Percentiles rank a stretch among this genome's conserved stretches.
Conservation (phyloP, 1,140 invertebrate species). For the Latrodectus geometricus region DNA sequence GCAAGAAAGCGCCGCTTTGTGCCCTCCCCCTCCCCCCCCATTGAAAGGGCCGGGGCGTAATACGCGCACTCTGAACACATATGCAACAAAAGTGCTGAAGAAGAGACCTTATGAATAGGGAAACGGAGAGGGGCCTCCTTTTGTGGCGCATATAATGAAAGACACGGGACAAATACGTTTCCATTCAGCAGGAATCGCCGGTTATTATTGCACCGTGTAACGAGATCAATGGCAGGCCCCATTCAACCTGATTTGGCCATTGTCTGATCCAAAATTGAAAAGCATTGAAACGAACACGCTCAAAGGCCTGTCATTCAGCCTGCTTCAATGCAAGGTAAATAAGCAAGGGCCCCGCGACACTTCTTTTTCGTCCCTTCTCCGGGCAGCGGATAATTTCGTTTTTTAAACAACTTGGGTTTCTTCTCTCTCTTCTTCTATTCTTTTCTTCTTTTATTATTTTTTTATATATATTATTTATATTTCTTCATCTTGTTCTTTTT, state of each 20-base stretch:
- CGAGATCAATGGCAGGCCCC: constrained; percentile 58
- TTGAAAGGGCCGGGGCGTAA: constrained; percentile 52
- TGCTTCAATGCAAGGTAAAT: constrained; percentile 61
- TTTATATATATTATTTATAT: constrained; percentile 2
- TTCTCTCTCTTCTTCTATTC: not conserved
- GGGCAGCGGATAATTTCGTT: constrained; percentile 58
- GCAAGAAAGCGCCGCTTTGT: constrained; percentile 55
- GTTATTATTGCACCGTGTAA: constrained; percentile 62
- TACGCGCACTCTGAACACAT: constrained; percentile 62
- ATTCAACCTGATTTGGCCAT: constrained; percentile 62
- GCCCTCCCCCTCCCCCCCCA: not conserved
- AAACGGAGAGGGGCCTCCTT: constrained; percentile 57
- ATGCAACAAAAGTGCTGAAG: constrained; percentile 53
- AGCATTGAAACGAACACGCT: constrained; percentile 58
- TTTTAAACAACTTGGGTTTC: constrained; percentile 59
- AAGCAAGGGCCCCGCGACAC: constrained; percentile 44
- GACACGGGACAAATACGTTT: constrained; percentile 61
- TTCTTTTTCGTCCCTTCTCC: constrained; percentile 4
- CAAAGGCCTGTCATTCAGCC: constrained; percentile 61
- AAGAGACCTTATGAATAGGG: constrained; percentile 43
- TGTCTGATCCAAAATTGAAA: constrained; percentile 62
- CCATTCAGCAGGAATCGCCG: constrained; percentile 59
- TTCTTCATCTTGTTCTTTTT: constrained; percentile 9
- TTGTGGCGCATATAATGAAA: constrained; percentile 60
- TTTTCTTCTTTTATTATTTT: not conserved